phyloP scores from a whole-genome alignment of 2,113 vertebrate genomes.

The Poeciliopsis prolifica region DNA sequence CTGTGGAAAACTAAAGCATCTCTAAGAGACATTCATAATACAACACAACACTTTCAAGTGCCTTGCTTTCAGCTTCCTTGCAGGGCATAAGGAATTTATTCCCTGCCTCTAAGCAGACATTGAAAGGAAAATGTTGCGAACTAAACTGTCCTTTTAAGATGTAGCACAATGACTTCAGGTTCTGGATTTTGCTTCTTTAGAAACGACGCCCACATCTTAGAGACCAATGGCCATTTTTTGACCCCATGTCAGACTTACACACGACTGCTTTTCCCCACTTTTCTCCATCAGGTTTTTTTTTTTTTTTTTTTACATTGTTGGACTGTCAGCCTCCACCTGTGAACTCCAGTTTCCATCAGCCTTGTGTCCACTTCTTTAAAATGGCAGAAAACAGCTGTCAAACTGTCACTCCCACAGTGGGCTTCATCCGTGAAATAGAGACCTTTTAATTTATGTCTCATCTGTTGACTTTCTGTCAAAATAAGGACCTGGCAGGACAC shows the following conservation, averaged over 20 bases:
- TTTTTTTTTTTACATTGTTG: slow-evolving; percentile 29
- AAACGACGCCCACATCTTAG: slow-evolving; percentile 18
- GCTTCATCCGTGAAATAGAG: neutral
- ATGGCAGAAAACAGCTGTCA: slow-evolving; percentile 47
- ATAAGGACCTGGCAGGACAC: slow-evolving; percentile 35
- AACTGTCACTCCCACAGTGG: slow-evolving; percentile 18
- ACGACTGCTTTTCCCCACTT: slow-evolving; percentile 7
- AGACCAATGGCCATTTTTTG: slow-evolving; percentile 9
- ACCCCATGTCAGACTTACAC: slow-evolving; percentile 24
- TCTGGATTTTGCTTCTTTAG: slow-evolving; percentile 15
- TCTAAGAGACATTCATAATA: slow-evolving; percentile 28
- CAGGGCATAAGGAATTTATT: slow-evolving; percentile 9
- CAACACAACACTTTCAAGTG: slow-evolving; percentile 21
- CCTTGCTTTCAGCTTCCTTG: slow-evolving; percentile 29
- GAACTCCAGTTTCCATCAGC: slow-evolving; percentile 38
- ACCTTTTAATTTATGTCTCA: slow-evolving; percentile 32
- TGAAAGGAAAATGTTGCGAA: slow-evolving; percentile 37
- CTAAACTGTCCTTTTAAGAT: slow-evolving; percentile 37
- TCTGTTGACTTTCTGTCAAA: slow-evolving; percentile 14
- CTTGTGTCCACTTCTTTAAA: slow-evolving; percentile 32
- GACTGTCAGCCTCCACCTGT: slow-evolving; percentile 32
- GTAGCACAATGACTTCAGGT: slow-evolving; percentile 14
- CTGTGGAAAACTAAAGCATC: slow-evolving; percentile 22
- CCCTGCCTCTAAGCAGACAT: slow-evolving; percentile 13
- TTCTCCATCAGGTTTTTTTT: slow-evolving; percentile 24